phyloP scores from a whole-genome alignment of 2,888 invertebrate species.

The Gastracanthus pulcherrimus region DNA sequence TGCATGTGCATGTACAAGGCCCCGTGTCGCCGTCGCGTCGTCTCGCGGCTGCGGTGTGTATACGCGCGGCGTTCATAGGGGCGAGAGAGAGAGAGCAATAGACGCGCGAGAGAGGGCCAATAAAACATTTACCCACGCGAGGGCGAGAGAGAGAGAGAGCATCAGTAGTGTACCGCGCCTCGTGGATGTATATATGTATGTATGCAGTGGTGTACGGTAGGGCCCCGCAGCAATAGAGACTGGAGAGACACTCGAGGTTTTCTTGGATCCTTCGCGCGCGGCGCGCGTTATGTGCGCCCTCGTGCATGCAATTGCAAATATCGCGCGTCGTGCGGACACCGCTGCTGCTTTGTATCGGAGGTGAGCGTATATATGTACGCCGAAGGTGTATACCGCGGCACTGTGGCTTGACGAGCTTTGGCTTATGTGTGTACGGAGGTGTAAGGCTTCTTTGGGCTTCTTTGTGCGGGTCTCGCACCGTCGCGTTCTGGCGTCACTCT shows the following conservation, averaged over 20 bases:
- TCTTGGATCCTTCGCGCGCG: background rate
- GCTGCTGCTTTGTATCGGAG: constrained; percentile 2
- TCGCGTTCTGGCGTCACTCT: no score
- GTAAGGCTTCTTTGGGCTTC: background rate
- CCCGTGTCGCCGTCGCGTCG: background rate
- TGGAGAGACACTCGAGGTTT: background rate
- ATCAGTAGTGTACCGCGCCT: constrained; percentile 63
- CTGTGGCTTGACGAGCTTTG: constrained; percentile 20
- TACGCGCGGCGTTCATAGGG: no score
- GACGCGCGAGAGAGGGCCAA: constrained; percentile 65
- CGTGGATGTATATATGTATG: no score
- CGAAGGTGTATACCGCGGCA: background rate
- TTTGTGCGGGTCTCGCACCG: no score
- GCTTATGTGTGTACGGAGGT: background rate
- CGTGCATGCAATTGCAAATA: constrained; percentile 66
- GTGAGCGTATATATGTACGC: background rate
- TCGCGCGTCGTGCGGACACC: constrained; percentile 37
- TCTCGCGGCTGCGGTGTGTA: no score
- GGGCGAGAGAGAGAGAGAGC: no score
- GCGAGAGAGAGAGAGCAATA: constrained; percentile 52
- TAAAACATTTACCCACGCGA: constrained; percentile 73
- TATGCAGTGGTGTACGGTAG: constrained; percentile 53
- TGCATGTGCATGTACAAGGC: constrained; percentile 58
- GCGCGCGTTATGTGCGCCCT: constrained; percentile 57
- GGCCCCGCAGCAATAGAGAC: no score